Conservation (phyloP, 2,888 invertebrate species). For the Ornithoptera alexandrae region DNA sequence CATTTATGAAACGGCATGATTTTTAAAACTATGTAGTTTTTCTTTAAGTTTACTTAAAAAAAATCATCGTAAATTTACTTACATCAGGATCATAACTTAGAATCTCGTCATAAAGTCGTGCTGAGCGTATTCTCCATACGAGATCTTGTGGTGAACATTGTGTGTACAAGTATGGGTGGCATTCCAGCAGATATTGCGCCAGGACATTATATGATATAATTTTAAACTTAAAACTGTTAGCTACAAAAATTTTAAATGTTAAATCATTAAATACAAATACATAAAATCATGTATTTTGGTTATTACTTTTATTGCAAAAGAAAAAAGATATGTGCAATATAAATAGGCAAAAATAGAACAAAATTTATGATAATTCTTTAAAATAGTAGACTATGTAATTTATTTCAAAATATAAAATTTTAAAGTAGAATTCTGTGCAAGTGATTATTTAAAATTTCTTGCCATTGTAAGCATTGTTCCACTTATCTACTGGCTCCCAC, state of each 20-base stretch:
- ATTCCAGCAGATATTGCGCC: slow-evolving; percentile 88
- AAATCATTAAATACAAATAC: too few relatives aligned
- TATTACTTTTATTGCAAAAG: too few relatives aligned
- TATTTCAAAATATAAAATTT: too few relatives aligned
- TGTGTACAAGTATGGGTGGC: slow-evolving; percentile 86
- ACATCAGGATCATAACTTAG: slow-evolving; percentile 71
- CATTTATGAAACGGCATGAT: too few relatives aligned
- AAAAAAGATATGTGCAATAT: too few relatives aligned
- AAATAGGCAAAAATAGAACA: too few relatives aligned
- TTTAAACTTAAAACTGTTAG: slow-evolving; percentile 78
- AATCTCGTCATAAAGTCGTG: slow-evolving; percentile 72
- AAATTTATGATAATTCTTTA: too few relatives aligned
- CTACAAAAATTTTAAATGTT: slow-evolving; percentile 37
- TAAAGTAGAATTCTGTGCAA: not conserved
- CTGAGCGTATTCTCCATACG: slow-evolving; percentile 84
- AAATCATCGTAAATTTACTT: slow-evolving; percentile 37
- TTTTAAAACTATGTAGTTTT: too few relatives aligned
- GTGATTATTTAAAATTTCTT: slow-evolving; percentile 29
- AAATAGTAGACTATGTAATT: too few relatives aligned
- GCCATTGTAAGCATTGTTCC: slow-evolving; percentile 42
- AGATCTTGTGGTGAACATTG: slow-evolving; percentile 80
- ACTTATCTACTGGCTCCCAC: slow-evolving; percentile 56
- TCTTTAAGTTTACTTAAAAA: not conserved
- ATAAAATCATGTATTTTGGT: too few relatives aligned
- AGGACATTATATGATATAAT: slow-evolving; percentile 93